A percentile compares a stretch with the other conserved stretches of the same genome.
Conservation (phyloP, 2,113 vertebrate genomes). For the Gasterosteus nipponicus region DNA sequence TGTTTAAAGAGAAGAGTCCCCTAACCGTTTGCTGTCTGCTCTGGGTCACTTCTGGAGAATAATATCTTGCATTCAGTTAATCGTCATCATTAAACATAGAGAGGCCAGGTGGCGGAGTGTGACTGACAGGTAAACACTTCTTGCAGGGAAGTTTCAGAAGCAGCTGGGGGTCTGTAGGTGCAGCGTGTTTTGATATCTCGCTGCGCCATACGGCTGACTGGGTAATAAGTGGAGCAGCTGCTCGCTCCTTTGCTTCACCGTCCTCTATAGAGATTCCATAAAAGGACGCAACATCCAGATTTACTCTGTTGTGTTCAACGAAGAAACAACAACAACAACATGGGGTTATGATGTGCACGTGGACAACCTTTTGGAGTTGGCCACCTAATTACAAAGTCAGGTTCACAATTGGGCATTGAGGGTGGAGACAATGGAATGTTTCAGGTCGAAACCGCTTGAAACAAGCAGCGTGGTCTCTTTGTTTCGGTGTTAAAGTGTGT, state of each 20-base stretch:
- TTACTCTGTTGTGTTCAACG: background rate
- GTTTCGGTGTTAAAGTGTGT: conserved; percentile 2
- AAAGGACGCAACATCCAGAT: background rate
- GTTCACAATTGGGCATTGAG: background rate
- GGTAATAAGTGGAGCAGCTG: conserved; percentile 9
- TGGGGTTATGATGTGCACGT: background rate
- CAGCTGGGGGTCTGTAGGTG: background rate
- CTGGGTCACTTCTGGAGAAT: background rate
- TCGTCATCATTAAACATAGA: conserved; percentile 3
- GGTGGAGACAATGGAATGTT: conserved; percentile 16
- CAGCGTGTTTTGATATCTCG: conserved; percentile 9
- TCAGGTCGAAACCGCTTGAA: conserved; percentile 16
- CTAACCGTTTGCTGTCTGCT: background rate
- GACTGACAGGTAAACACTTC: background rate
- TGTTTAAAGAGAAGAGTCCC: background rate
- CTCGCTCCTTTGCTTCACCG: background rate
- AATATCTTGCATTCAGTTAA: no score
- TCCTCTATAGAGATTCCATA: background rate
- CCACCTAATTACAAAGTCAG: no score
- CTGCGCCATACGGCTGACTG: conserved; percentile 16
- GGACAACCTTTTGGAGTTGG: background rate
- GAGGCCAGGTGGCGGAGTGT: background rate
- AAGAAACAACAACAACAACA: background rate
- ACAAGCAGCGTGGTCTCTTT: conserved; percentile 3
- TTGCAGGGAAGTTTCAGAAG: background rate